Evolutionary conservation across 2,888 invertebrate genomes (phyloP), one percentile per base, ranked within the genome.

Genomic region (Epistrophe grossulariae): DNA sequence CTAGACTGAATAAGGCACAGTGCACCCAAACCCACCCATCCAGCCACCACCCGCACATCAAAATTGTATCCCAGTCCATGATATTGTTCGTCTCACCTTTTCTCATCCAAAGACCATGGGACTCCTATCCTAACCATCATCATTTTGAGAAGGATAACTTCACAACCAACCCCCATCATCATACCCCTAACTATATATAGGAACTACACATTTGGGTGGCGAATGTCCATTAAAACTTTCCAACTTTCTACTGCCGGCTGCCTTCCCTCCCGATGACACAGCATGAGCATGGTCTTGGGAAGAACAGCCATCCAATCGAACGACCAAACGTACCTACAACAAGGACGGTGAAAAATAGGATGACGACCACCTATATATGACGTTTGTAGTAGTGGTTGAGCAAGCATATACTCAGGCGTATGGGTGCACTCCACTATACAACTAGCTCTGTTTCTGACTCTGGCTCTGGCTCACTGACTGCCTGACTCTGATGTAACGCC

Each of bases 171-270:
- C 10, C 11, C 19, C 31, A 31, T 31, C 24, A 24, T 24, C 24
- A 17, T 9, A 45, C 81, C 68, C 52, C 62, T 35, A 68, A 80
- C 55, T n/a, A 24, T 24, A 24, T 24, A 24, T 24, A 57, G 48
- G 50, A 17, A 60, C 81, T 80, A 64, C 55, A 79, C 74, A 62
- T 48, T 83, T 19, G 87, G 87, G 71, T 87, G 87, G 83, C 48
- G 79, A 85, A 87, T 79, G 87, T 87, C 87, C 87, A 87, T 87
- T 87, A 87, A 87, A 87, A 87, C 79, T 87, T 87, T 87, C 83
- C 79, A 74, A 87, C 79, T 73, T 81, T 85, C 73, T 52, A 60
- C 73, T 38, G 40, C 60, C 19, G 17, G 50, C 43, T 50, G 11
- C 57, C 43, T 70, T 24, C 70, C 57, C 43, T 70, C 17, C 70